Conservation (phyloP, 1,140 invertebrate genomes). For the Nasonia vitripennis region DNA sequence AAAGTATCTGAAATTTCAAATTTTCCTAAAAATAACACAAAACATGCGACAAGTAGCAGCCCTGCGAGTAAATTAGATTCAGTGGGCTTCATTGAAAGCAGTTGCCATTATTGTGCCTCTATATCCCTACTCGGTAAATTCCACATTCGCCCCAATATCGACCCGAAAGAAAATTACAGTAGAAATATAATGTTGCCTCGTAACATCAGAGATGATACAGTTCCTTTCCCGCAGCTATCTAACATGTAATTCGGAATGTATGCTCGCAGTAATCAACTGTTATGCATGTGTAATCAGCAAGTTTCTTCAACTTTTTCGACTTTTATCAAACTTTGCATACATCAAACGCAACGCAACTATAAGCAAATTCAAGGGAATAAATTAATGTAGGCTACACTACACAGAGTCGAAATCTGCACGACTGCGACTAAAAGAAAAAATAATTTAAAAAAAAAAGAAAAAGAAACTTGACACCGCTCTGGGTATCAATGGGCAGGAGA, state of each 20-base stretch:
- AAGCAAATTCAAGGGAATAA: no score
- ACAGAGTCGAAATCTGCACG: neutral
- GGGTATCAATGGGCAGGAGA: constrained; percentile 17
- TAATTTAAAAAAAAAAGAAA: neutral
- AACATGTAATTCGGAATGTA: no score
- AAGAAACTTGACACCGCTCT: neutral
- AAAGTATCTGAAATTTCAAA: no score
- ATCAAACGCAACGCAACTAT: no score
- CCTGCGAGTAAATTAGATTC: no score
- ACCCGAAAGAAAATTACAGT: constrained; percentile 13
- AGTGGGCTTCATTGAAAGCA: neutral
- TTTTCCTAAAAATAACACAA: no score
- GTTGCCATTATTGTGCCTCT: constrained; percentile 14
- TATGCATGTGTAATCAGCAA: neutral
- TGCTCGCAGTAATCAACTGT: no score
- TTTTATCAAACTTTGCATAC: no score
- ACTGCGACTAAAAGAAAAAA: neutral
- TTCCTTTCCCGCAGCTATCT: neutral
- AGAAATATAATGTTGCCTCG: constrained; percentile 16
- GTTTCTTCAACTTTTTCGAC: no score
- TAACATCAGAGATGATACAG: neutral
- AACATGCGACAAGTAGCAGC: no score
- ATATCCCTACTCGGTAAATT: constrained; percentile 4
- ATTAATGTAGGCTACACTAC: no score
- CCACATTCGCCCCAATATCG: constrained; percentile 16